Percentiles rank a stretch among this genome's conserved stretches.
Conservation (phyloP, 2,888 invertebrate genomes). For the Athalia cordata region DNA sequence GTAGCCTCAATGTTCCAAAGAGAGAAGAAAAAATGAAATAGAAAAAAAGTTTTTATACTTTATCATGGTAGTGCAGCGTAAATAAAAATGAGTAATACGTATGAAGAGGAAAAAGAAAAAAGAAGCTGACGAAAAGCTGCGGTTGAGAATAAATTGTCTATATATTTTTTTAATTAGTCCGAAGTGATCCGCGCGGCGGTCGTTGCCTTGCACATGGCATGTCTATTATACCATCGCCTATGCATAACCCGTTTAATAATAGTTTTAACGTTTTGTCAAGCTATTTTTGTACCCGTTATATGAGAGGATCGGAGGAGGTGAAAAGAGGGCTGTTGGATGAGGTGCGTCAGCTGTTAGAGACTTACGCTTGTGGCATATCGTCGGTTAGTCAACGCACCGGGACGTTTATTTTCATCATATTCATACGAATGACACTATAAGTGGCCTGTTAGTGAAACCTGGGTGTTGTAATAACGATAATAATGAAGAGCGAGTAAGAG, state of each 20-base stretch:
- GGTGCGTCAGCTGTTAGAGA: slow-evolving; percentile 42
- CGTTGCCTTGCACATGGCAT: background rate
- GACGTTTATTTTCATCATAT: slow-evolving; percentile 33
- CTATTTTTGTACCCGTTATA: slow-evolving; percentile 17
- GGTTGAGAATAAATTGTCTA: too few species aligned
- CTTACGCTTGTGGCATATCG: slow-evolving; percentile 14
- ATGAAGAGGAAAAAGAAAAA: too few species aligned
- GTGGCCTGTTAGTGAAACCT: slow-evolving; percentile 22
- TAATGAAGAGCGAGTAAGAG: background rate
- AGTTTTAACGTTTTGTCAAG: slow-evolving; percentile 37
- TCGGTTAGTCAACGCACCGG: slow-evolving; percentile 34
- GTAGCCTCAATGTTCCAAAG: too few species aligned
- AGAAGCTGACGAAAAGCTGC: too few species aligned
- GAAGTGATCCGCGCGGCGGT: too few species aligned
- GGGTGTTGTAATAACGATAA: slow-evolving; percentile 25
- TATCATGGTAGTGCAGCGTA: too few species aligned
- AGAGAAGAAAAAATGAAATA: too few species aligned
- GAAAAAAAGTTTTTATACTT: too few species aligned
- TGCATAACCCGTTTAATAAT: slow-evolving; percentile 31
- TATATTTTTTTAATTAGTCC: too few species aligned
- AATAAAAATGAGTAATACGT: too few species aligned
- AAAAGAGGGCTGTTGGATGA: background rate
- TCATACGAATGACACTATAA: slow-evolving; percentile 29
- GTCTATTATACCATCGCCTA: background rate
- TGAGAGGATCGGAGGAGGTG: slow-evolving; percentile 1